Evolutionary conservation across 2,113 vertebrate species (phyloP).

Genomic region (Anarrhichthys ocellatus): DNA sequence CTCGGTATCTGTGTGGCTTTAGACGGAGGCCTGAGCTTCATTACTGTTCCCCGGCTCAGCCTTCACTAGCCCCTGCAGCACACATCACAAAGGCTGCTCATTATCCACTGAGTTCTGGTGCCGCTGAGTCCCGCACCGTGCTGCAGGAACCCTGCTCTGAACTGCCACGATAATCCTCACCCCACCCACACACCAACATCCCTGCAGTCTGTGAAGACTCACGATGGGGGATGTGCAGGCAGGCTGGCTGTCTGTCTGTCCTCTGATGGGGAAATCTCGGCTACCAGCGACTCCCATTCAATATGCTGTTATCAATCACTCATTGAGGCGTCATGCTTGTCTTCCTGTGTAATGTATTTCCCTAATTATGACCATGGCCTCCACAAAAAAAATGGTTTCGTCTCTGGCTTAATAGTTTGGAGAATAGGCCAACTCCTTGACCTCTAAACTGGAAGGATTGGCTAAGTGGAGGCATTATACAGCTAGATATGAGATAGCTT

Average conservation of each 20-base stretch:
- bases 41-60: conserved; percentile 49
- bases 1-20: conserved; percentile 25
- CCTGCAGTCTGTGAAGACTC: conserved; percentile 31
- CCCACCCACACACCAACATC: conserved; percentile 8
- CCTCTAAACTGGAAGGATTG: conserved; percentile 70
- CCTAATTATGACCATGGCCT: conserved; percentile 40
- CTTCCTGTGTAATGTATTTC: conserved; percentile 34
- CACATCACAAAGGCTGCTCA: conserved; percentile 67
- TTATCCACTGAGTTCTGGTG: conserved; percentile 62
- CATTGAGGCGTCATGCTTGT: conserved; percentile 28
- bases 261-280: conserved; percentile 44
- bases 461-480: conserved; percentile 63
- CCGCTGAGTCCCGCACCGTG: conserved; percentile 31
- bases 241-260: neutral
- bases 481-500: conserved; percentile 68
- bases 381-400: conserved; percentile 2
- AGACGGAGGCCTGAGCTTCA: conserved; percentile 44
- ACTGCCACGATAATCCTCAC: conserved; percentile 46
- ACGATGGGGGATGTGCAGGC: conserved; percentile 24
- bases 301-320: conserved; percentile 46
- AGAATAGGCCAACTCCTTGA: conserved; percentile 59
- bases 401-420: conserved; percentile 36
- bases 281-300: conserved; percentile 20
- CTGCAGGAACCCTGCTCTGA: conserved; percentile 53
- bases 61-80: conserved; percentile 53